Percentiles rank a stretch among this genome's conserved stretches.
These are phyloP conservation scores for Colletes latitarsis DNA, from an alignment of 1,140 invertebrate species.

Conservation along the genomic window DNA sequence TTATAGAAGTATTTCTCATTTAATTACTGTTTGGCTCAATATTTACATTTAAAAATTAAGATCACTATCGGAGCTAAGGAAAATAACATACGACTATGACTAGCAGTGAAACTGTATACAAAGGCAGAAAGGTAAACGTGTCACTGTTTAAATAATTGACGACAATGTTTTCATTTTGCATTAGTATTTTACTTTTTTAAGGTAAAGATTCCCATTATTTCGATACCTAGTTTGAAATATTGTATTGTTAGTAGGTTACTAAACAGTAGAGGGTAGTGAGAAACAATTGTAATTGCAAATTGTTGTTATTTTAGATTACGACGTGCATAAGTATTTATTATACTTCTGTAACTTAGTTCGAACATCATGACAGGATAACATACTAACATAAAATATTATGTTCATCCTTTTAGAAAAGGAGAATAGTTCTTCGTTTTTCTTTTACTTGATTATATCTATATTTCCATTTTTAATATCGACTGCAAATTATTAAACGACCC, in stretches of 20 bases:
- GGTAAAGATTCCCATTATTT: conserved; percentile 2
- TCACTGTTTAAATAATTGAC: neutral
- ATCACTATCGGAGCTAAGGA: neutral
- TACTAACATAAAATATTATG: neutral
- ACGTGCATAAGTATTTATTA: conserved; percentile 44
- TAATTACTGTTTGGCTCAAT: neutral
- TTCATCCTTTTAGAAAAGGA: neutral
- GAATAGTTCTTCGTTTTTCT: conserved; percentile 15
- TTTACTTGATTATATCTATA: neutral
- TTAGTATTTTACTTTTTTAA: neutral
- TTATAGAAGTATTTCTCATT: neutral
- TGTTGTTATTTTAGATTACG: conserved; percentile 24
- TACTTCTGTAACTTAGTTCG: conserved; percentile 32
- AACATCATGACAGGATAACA: conserved; percentile 6
- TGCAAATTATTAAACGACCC: neutral
- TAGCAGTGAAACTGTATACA: neutral
- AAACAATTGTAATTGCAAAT: conserved; percentile 14
- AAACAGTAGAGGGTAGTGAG: conserved; percentile 10
- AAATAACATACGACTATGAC: neutral
- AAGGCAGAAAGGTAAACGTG: neutral
- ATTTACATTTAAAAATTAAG: neutral
- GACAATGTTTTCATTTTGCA: neutral
- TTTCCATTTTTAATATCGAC: neutral
- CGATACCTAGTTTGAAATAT: neutral
- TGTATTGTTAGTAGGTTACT: conserved; percentile 8